A percentile compares a stretch with the other conserved stretches of the same genome.
Conservation (phyloP, 2,888 invertebrate species). For the Xylocampa areola region DNA sequence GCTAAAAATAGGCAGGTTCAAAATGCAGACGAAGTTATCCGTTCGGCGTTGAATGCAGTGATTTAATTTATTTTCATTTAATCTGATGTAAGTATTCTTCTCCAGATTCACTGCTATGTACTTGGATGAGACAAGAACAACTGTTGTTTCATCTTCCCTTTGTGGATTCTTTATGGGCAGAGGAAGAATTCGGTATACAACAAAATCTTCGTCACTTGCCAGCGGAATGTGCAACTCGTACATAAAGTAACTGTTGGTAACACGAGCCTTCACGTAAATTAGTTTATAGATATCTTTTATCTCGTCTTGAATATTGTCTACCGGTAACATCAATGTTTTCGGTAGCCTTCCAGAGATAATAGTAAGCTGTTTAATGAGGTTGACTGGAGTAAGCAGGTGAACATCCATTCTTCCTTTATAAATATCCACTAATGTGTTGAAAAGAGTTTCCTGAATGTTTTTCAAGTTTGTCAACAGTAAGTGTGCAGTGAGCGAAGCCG, state of each 20-base stretch:
- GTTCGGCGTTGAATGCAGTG: constrained; percentile 3
- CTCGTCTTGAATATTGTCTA: constrained; percentile 6
- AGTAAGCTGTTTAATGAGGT: constrained; percentile 11
- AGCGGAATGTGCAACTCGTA: constrained; percentile 15
- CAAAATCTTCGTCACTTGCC: constrained; percentile 10
- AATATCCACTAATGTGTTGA: constrained; percentile 9
- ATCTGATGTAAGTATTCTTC: constrained; percentile 14
- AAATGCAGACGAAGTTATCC: constrained; percentile 3
- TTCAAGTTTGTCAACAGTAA: constrained; percentile 11
- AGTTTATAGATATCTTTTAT: constrained; percentile 12
- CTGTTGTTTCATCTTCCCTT: not conserved
- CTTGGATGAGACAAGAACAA: not conserved
- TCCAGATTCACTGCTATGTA: constrained; percentile 11
- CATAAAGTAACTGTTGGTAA: constrained; percentile 14
- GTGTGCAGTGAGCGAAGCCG: constrained; percentile 4
- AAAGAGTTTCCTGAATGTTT: constrained; percentile 12
- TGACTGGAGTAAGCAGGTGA: constrained; percentile 8
- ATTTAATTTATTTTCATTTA: constrained; percentile 1
- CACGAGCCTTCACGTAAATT: constrained; percentile 10
- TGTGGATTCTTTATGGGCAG: constrained; percentile 6
- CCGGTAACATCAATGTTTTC: constrained; percentile 4
- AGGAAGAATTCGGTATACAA: not conserved
- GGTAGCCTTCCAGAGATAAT: constrained; percentile 9
- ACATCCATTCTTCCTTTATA: constrained; percentile 21
- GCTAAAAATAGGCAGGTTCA: constrained; percentile 8